phyloP scores from a whole-genome alignment of 1,140 invertebrate genomes.

The Drosophila lacertosa region DNA sequence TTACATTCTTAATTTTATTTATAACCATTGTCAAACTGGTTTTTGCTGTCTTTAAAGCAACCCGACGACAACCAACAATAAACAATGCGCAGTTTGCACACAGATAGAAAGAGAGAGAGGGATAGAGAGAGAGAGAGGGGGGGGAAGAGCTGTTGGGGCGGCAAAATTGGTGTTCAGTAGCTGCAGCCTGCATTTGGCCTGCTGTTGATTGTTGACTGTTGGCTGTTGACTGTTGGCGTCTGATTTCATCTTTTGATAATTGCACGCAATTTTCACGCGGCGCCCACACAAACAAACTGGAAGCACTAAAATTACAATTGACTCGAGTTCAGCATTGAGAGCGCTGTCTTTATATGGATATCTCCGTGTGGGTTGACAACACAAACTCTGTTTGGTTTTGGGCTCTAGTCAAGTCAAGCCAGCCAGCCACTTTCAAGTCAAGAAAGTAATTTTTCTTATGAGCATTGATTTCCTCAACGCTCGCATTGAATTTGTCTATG shows the following conservation, averaged over 20 bases:
- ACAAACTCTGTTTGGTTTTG: conserved; percentile 18
- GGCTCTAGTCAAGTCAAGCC: too few species aligned
- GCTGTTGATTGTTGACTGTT: conserved; percentile 25
- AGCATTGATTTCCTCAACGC: conserved; percentile 51
- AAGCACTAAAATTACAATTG: conserved; percentile 42
- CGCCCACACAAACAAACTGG: conserved; percentile 52
- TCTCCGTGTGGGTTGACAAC: conserved; percentile 12
- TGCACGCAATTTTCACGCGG: conserved; percentile 72
- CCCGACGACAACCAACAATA: conserved; percentile 31
- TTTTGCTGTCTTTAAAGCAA: conserved; percentile 37
- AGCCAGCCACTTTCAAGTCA: conserved; percentile 43
- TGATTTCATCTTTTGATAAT: conserved; percentile 77
- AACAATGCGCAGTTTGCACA: conserved; percentile 19
- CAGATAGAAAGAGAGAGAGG: neutral
- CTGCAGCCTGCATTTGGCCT: conserved; percentile 17
- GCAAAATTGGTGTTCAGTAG: conserved; percentile 18
- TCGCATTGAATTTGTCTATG: neutral
- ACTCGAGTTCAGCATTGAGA: conserved; percentile 25
- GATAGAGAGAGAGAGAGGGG: neutral
- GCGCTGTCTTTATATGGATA: conserved; percentile 39
- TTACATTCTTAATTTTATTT: conserved; percentile 66
- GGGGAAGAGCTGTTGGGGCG: conserved; percentile 11
- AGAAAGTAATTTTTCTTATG: conserved; percentile 67
- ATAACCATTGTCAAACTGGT: conserved; percentile 63
- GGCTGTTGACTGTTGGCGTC: conserved; percentile 37